Base-by-base conservation (phyloP, 2,797 vertebrate genomes). In the Apogon talboti region DNA sequence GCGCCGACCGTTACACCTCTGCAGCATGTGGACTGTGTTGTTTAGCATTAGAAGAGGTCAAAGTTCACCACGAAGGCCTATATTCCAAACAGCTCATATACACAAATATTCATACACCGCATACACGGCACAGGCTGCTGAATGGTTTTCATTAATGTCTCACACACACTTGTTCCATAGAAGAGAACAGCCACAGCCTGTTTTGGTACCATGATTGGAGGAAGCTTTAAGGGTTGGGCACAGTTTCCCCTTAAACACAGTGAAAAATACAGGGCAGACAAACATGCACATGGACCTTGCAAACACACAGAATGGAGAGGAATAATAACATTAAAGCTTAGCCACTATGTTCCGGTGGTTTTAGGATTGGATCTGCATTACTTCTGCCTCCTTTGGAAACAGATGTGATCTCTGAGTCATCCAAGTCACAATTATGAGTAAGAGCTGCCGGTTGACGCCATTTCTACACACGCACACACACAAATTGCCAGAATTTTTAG, bases 361-460 rank as follows among this genome's bases (percentile, higher is more conserved):
- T 84, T 8, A 45, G 69, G 71, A 60, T n/a, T 63, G 71, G 67
- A 78, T 72, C 51, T 79, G 64, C 11, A 12, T 56, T 57, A 42
- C 66, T 71, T 49, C 81, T 73, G 77, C 78, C 81, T 72, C 64
- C 77, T 82, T 83, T 86, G 89, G 88, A 91, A 85, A 87, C 80
- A 82, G 70, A 91, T 82, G 81, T 84, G 83, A 89, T 78, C 58
- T 6, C 46, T 86, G 91, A 92, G 73, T 91, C 90, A 91, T 66
- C 37, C 44, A 15, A 78, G 79, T 76, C 74, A 71, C 58, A 44
- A n/a, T 54, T 41, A 77, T 88, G 85, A 91, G 78, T 80, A 88
- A 90, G 65, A 79, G 60, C 46, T 88, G 74, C 87, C 77, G n/a
- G 16, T 75, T 60, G 51, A 84, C 16, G 44, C 62, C 76, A 82